Evolutionary conservation across 2,113 vertebrate species (phyloP), one percentile per base, ranked within the genome.

Genomic region (Sander lucioperca): DNA sequence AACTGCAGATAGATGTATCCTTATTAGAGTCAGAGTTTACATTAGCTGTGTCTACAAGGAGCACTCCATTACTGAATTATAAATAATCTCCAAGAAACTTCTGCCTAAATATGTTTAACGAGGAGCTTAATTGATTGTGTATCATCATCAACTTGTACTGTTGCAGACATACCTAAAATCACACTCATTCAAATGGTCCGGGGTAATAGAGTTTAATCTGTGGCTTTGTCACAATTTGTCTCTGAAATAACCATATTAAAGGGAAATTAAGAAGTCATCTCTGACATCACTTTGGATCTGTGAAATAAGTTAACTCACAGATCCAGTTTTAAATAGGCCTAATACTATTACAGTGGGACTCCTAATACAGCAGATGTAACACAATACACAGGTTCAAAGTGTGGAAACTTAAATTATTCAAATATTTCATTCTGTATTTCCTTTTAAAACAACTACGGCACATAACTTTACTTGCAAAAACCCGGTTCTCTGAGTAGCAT

Each of bases 21-120:
- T 83, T 63, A 86, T 86, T 86, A 92, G 79, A 77, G 71, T 83
- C 80, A 84, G 45, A 68, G 74, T 89, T 90, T 80, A 78, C 87
- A 88, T 88, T 89, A 73, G 68, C 77, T 50, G 64, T 36, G 78
- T 70, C 81, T 69, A 74, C 63, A 83, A 54, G 71, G 72, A 87
- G 79, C 71, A 51, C 74, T 83, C 54, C 57, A 86, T 89, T 83
- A 83, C 30, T 72, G 48, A 80, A 90, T 78, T 77, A 86, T 78
- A 70, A 82, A 86, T 85, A 75, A 88, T 88, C 72, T 77, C 51
- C 6, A 25, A 47, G 51, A 85, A 90, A 88, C 36, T 21, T 80
- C 73, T 64, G 73, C 30, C 53, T 43, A 57, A 87, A 68, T 67
- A 54, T 45, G 66, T 88, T 85, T 21, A 77, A 81, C 47, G 2